Evolutionary conservation across 2,797 vertebrate genomes (phyloP).

Genomic region (Bufotes viridis): DNA sequence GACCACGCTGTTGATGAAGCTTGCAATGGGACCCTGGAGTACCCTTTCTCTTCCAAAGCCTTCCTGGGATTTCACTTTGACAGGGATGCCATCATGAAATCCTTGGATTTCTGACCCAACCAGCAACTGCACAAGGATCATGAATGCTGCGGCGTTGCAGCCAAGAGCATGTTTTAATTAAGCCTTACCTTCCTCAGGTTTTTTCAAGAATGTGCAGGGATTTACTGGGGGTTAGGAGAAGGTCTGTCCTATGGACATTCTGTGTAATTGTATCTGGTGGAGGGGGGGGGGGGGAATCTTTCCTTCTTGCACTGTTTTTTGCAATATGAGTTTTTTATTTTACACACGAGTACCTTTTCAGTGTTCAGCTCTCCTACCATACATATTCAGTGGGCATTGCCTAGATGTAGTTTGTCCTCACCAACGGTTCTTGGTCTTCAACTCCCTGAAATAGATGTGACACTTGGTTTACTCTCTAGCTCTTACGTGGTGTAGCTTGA

Average conservation of each 20-base stretch:
- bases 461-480: constrained; percentile 22
- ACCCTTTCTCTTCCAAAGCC: constrained; percentile 84
- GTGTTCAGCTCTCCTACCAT: constrained; percentile 72
- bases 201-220: constrained; percentile 75
- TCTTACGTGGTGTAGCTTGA: constrained; percentile 37
- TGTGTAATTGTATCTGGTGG: constrained; percentile 62
- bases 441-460: constrained; percentile 55
- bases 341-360: constrained; percentile 74
- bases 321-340: constrained; percentile 69
- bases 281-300: constrained; percentile 44
- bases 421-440: not conserved
- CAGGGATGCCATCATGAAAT: constrained; percentile 94
- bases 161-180: constrained; percentile 69
- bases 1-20: constrained; percentile 71
- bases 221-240: constrained; percentile 70
- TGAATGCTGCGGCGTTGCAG: constrained; percentile 29
- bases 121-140: constrained; percentile 41
- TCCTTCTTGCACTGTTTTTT: constrained; percentile 75
- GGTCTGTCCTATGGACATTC: constrained; percentile 54
- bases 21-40: constrained; percentile 78
- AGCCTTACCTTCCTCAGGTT: constrained; percentile 81
- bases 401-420: constrained; percentile 57
- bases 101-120: constrained; percentile 80
- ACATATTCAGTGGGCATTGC: constrained; percentile 73
- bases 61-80: constrained; percentile 96